Evolutionary conservation across 2,888 invertebrate species (phyloP).

Genomic region (Polydrusus pterygomalis): DNA sequence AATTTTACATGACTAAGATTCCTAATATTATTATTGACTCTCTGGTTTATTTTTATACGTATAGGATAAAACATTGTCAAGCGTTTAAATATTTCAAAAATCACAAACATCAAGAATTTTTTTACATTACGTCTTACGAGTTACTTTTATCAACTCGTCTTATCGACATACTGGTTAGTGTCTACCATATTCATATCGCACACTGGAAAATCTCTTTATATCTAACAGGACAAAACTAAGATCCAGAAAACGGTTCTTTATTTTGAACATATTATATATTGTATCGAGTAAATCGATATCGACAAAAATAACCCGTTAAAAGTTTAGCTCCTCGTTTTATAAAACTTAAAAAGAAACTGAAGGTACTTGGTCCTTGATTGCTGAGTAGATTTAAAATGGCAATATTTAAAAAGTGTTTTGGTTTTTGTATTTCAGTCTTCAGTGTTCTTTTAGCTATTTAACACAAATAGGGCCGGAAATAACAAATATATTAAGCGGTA

Average conservation of each 20-base stretch:
- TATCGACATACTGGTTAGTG: too few relatives aligned
- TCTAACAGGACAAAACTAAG: too few relatives aligned
- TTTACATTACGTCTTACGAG: not conserved
- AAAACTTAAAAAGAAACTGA: conserved; percentile 7
- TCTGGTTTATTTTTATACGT: conserved; percentile 46
- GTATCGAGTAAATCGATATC: too few relatives aligned
- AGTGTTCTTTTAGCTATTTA: not conserved
- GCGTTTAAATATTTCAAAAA: conserved; percentile 49
- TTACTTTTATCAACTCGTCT: not conserved
- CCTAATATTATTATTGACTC: conserved; percentile 54
- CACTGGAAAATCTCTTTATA: too few relatives aligned
- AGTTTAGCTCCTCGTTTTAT: not conserved
- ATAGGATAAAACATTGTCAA: conserved; percentile 53
- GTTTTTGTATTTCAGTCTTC: conserved; percentile 41
- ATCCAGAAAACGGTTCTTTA: too few relatives aligned
- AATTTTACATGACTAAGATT: conserved; percentile 33
- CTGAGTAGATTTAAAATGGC: conserved; percentile 36
- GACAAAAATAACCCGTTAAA: conserved; percentile 19
- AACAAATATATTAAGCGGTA: too few relatives aligned
- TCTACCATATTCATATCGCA: too few relatives aligned
- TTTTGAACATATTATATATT: too few relatives aligned
- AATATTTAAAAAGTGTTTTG: conserved; percentile 31
- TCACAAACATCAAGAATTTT: conserved; percentile 40
- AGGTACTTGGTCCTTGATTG: conserved; percentile 39
- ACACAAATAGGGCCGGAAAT: not conserved